A percentile compares a stretch with the other conserved stretches of the same genome.
Evolutionary conservation across 92 coral and sea anemone genomes (phyloP).

Genomic region (Actinernus sp.): DNA sequence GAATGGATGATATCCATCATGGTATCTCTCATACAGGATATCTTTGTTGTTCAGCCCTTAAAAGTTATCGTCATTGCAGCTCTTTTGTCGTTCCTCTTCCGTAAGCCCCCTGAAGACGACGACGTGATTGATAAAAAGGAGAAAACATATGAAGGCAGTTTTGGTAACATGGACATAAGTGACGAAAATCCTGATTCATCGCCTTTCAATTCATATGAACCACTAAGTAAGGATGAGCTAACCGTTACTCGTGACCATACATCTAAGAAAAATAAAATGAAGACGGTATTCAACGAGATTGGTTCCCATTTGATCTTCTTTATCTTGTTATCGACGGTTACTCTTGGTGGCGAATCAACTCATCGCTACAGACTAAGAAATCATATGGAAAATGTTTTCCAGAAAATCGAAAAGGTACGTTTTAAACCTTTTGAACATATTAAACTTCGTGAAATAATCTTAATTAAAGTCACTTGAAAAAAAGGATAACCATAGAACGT

Average conservation of each 20-base stretch:
- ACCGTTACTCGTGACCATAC: conserved; percentile 9
- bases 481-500: too few species aligned
- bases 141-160: too few species aligned
- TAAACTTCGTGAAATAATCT: too few species aligned
- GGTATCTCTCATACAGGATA: conserved; percentile 77
- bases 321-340: conserved; percentile 39
- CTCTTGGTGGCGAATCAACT: conserved; percentile 54
- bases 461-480: too few species aligned
- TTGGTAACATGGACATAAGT: too few species aligned
- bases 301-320: conserved; percentile 40
- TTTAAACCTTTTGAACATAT: too few species aligned
- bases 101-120: conserved; percentile 82
- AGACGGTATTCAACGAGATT: conserved; percentile 34
- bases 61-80: conserved; percentile 70
- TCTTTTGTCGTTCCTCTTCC: conserved; percentile 62
- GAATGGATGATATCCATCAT: conserved; percentile 74
- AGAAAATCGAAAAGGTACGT: conserved; percentile 42
- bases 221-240: conserved; percentile 6
- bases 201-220: neutral
- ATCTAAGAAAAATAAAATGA: conserved; percentile 20
- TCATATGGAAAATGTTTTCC: conserved; percentile 52
- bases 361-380: conserved; percentile 37
- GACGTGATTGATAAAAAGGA: neutral
- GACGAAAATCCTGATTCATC: conserved; percentile 17
- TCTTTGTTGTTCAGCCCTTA: conserved; percentile 75